Conservation (phyloP, 2,797 vertebrate species). For the Philypnodon macrostomus region DNA sequence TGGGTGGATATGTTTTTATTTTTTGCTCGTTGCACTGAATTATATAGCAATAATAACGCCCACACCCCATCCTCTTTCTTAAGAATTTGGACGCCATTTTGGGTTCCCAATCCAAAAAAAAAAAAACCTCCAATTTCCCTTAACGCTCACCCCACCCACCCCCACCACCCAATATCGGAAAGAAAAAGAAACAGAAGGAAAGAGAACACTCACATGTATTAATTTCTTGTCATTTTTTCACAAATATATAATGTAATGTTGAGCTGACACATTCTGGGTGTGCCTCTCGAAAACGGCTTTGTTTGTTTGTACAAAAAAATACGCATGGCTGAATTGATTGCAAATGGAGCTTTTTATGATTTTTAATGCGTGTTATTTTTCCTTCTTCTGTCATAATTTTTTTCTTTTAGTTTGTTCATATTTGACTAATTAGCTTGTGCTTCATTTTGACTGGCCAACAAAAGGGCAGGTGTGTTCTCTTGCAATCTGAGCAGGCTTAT, state of each 20-base stretch:
- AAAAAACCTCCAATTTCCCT: slow-evolving; percentile 3
- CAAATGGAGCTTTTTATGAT: slow-evolving; percentile 69
- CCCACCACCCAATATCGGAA: slow-evolving; percentile 11
- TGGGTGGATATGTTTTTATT: slow-evolving; percentile 84
- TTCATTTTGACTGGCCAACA: slow-evolving; percentile 40
- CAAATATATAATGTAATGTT: slow-evolving; percentile 67
- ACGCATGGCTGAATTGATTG: slow-evolving; percentile 80
- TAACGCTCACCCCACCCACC: slow-evolving; percentile 7
- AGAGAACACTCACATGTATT: slow-evolving; percentile 75
- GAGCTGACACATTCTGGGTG: slow-evolving; percentile 85
- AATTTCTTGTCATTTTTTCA: slow-evolving; percentile 72
- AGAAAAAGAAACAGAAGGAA: slow-evolving; percentile 78
- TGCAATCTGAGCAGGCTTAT: slow-evolving; percentile 51
- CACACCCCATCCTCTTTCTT: slow-evolving; percentile 64
- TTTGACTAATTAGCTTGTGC: slow-evolving; percentile 63
- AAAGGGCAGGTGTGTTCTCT: slow-evolving; percentile 41
- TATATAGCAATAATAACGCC: slow-evolving; percentile 96
- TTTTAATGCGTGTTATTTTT: slow-evolving; percentile 53
- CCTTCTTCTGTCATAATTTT: slow-evolving; percentile 40
- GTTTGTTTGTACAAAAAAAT: slow-evolving; percentile 47
- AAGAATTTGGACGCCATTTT: slow-evolving; percentile 21
- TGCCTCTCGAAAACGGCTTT: slow-evolving; percentile 72
- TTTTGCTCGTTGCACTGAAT: slow-evolving; percentile 95
- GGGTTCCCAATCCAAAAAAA: slow-evolving; percentile 1
- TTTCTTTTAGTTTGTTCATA: slow-evolving; percentile 48